Base-by-base conservation (phyloP, 2,797 vertebrate genomes). In the Acanthurus tractus region DNA sequence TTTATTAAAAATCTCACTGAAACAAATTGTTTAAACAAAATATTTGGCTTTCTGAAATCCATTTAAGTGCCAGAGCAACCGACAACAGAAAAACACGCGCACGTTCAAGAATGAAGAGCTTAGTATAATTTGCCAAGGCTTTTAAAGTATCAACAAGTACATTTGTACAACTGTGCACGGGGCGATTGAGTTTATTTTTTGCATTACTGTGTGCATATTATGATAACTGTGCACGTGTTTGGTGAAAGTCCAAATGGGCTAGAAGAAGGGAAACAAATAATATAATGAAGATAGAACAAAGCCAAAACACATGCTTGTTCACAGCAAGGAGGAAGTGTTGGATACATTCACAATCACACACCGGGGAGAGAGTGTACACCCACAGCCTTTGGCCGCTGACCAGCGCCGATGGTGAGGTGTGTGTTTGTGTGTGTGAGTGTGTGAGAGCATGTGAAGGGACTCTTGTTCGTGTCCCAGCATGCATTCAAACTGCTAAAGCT, bases 261-360 rank as follows among this genome's bases (percentile, higher is more conserved):
- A 1, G 23, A 4, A 58, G 6, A 45, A 59, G 23, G 17, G 10
- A 22, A 57, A 53, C 29, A 44, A n/a, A 40, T 9, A 40, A 29
- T 44, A 22, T 5, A 63, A 25, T 67, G 52, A 25, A 64, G 50
- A 29, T 1, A 48, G 63, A 69, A 56, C 64, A 14, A 71, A 73
- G 57, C 63, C 54, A 81, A 59, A 72, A 70, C 76, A 81, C 63
- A 76, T 70, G 77, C 58, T 78, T 79, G 64, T 65, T 79, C 62
- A 71, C 81, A 82, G 83, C 52, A 36, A 58, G 64, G 54, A 57
- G 29, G 12, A 25, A 62, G 23, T 45, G 53, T 61, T 79, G 61
- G 58, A 76, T 61, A 20, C 20, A 20, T 69, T 64, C 42, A 42
- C 74, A 63, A 54, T 61, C 36, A 65, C 2, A 0, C 74, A 83